Conservation (phyloP, 2,888 invertebrate genomes). For the Dioctria rufipes region DNA sequence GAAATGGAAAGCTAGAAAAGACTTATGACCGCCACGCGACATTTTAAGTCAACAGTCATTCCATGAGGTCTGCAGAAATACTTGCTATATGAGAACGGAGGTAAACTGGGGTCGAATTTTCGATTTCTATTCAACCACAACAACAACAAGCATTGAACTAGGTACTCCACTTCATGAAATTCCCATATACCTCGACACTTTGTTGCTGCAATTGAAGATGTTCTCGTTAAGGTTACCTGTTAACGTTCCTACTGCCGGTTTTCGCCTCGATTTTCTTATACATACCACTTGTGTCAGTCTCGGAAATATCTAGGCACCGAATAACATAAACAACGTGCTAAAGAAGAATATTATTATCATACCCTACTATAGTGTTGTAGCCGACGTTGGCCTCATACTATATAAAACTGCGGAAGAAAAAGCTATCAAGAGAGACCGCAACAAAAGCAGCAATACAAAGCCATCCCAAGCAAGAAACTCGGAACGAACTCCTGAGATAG, state of each 20-base stretch:
- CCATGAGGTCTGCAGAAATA: not conserved
- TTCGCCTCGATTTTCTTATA: not conserved
- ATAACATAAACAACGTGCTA: conserved; percentile 46
- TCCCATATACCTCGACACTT: conserved; percentile 20
- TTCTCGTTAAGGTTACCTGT: conserved; percentile 19
- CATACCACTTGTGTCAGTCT: conserved; percentile 10
- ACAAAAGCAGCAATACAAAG: conserved; percentile 22
- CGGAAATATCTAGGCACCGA: conserved; percentile 36
- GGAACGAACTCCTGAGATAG: conserved; percentile 8
- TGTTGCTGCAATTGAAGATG: conserved; percentile 14
- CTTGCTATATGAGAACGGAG: not conserved
- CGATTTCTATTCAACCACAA: conserved; percentile 58
- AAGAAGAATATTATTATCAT: conserved; percentile 31
- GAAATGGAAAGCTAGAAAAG: conserved; percentile 49
- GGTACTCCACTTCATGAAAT: conserved; percentile 22
- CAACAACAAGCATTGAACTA: conserved; percentile 18
- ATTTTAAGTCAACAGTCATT: not conserved
- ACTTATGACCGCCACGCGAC: not conserved
- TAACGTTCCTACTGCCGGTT: conserved; percentile 24
- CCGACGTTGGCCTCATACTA: too few relatives aligned
- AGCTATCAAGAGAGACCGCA: conserved; percentile 16
- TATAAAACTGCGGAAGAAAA: conserved; percentile 14
- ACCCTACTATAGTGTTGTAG: not conserved
- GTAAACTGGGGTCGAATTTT: conserved; percentile 60
- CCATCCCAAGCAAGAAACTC: conserved; percentile 17